phyloP scores from a whole-genome alignment of 1,140 invertebrate species.

The Pachyrhynchus sulphureomaculatus region DNA sequence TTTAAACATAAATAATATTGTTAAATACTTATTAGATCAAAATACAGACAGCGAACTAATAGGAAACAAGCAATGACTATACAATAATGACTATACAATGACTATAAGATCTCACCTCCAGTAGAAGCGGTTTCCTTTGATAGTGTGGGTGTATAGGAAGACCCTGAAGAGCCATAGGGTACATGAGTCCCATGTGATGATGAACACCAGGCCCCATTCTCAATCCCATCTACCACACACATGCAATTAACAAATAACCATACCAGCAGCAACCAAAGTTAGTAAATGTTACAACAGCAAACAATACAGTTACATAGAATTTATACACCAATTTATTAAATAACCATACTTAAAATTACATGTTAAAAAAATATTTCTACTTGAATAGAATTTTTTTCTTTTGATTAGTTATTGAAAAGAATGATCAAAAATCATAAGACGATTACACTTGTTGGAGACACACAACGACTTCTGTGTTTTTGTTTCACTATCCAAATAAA shows the following conservation, averaged over 20 bases:
- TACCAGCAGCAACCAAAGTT: slow-evolving; percentile 29
- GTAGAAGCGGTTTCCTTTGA: slow-evolving; percentile 68
- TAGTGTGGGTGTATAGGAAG: slow-evolving; percentile 40
- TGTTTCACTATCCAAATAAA: no score
- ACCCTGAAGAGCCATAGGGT: slow-evolving; percentile 42
- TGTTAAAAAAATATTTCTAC: no score
- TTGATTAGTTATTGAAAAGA: no score
- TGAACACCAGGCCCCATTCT: slow-evolving; percentile 47
- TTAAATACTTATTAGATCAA: background rate
- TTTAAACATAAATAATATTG: no score
- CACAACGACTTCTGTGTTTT: no score
- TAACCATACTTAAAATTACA: no score
- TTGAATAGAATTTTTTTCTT: no score
- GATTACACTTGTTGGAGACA: no score
- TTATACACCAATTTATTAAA: no score
- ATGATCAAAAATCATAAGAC: no score
- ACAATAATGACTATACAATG: background rate
- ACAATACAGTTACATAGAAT: slow-evolving; percentile 11
- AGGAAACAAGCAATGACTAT: slow-evolving; percentile 8
- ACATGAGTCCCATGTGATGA: slow-evolving; percentile 41
- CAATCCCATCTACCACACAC: slow-evolving; percentile 53
- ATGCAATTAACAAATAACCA: slow-evolving; percentile 50
- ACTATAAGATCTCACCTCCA: slow-evolving; percentile 64
- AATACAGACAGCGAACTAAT: slow-evolving; percentile 2
- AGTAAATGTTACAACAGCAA: slow-evolving; percentile 29